These are phyloP conservation scores for Conistra vaccinii DNA, from an alignment of 2,888 invertebrate genomes.

Conservation along the genomic window DNA sequence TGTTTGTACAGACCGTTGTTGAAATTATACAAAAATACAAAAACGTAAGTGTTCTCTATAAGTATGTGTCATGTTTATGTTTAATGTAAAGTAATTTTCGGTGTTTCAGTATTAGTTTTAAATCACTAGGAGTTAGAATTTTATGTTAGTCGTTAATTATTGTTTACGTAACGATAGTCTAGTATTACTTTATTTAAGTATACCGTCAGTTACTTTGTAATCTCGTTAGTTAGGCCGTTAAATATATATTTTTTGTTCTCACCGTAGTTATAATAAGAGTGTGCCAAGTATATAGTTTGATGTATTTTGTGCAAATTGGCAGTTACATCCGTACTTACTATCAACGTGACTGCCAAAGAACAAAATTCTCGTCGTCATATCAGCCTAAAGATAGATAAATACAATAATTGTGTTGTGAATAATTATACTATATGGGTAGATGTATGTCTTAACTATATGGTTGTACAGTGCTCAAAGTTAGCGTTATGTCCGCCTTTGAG, in stretches of 20 bases:
- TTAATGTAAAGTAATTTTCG: conserved; percentile 77
- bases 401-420: conserved; percentile 85
- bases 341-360: conserved; percentile 74
- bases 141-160: conserved; percentile 89
- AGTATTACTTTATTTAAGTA: conserved; percentile 82
- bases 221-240: conserved; percentile 70
- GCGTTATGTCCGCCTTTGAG: conserved; percentile 79
- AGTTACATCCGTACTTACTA: conserved; percentile 37
- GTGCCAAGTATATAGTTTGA: conserved; percentile 71
- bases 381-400: conserved; percentile 67
- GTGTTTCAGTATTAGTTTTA: conserved; percentile 88
- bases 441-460: conserved; percentile 72
- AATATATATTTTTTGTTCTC: conserved; percentile 72
- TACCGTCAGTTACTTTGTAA: conserved; percentile 79
- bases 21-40: conserved; percentile 71
- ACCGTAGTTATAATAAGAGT: conserved; percentile 71
- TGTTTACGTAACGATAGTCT: conserved; percentile 84
- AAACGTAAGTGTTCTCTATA: conserved; percentile 73
- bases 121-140: conserved; percentile 86
- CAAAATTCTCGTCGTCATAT: conserved; percentile 80
- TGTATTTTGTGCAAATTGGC: conserved; percentile 52
- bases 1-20: conserved; percentile 85
- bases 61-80: conserved; percentile 77
- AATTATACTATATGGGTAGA: conserved; percentile 70
- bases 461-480: conserved; percentile 84